A percentile compares a stretch with the other conserved stretches of the same genome.
Conservation (phyloP, 2,113 vertebrate genomes). For the Callipepla californica region DNA sequence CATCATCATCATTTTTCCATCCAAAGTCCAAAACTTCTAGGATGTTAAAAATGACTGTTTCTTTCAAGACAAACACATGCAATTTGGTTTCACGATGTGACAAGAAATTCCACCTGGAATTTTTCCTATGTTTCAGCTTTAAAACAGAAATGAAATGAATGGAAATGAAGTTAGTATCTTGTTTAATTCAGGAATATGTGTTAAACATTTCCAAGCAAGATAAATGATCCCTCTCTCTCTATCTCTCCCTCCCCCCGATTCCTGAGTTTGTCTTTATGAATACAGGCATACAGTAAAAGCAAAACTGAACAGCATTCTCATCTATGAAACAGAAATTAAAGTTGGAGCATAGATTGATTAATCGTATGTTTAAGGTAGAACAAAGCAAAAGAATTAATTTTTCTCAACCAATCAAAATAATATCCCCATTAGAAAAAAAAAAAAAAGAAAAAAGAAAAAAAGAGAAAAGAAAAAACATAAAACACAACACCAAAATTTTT, state of each 20-base stretch:
- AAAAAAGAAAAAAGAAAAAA: no score
- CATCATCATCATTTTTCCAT: conserved; percentile 19
- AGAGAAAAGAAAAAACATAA: no score
- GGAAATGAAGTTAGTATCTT: conserved; percentile 59
- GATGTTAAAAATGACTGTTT: conserved; percentile 33
- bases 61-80: conserved; percentile 37
- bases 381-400: conserved; percentile 18
- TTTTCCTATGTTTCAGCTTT: conserved; percentile 27
- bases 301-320: background rate
- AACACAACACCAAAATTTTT: background rate
- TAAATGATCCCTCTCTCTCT: conserved; percentile 36
- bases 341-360: conserved; percentile 33
- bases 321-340: conserved; percentile 1
- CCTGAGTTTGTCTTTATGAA: conserved; percentile 38
- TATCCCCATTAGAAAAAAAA: background rate
- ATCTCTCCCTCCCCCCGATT: background rate
- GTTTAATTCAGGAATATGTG: conserved; percentile 66
- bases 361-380: background rate
- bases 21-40: conserved; percentile 55
- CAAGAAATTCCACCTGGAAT: conserved; percentile 5
- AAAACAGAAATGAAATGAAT: conserved; percentile 41
- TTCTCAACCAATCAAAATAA: conserved; percentile 5
- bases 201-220: conserved; percentile 55
- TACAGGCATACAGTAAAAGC: conserved; percentile 12
- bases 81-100: conserved; percentile 32